Evolutionary conservation across 2,113 vertebrate genomes (phyloP).

Genomic region (Bubo blakistoni): DNA sequence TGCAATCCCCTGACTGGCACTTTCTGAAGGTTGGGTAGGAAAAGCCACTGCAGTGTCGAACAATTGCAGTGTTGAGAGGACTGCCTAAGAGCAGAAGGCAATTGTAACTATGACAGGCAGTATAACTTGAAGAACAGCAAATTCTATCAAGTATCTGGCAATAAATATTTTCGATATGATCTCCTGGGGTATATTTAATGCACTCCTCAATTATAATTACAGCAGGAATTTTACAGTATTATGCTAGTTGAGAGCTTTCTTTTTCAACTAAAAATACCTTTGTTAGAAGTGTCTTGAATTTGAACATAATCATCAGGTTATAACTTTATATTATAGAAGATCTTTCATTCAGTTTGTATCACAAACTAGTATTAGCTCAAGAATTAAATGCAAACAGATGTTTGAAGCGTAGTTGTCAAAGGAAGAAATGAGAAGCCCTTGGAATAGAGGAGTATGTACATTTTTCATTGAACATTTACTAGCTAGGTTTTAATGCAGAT

Average conservation of each 20-base stretch:
- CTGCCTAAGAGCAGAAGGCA: not conserved
- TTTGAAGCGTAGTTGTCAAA: not conserved
- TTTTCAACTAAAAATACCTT: not conserved
- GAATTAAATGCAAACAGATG: not conserved
- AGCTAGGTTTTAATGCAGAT: not conserved
- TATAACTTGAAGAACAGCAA: not conserved
- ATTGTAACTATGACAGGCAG: not conserved
- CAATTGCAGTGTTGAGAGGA: not conserved
- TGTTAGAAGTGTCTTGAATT: not conserved
- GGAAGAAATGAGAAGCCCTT: not conserved
- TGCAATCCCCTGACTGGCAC: not conserved
- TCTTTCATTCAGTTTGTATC: not conserved
- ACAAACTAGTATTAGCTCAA: not conserved
- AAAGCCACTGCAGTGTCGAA: not conserved
- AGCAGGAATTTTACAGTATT: not conserved
- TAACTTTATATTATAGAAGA: not conserved
- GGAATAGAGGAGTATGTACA: not conserved
- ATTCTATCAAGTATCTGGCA: not conserved
- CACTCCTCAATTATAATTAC: not conserved
- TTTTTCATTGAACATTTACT: not conserved
- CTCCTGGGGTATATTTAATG: conserved; percentile 9
- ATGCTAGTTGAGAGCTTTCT: not conserved
- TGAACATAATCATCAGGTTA: not conserved
- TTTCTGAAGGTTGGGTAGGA: not conserved
- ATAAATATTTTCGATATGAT: not conserved